Percentiles rank a stretch among this genome's conserved stretches.
phyloP scores from a whole-genome alignment of 2,113 vertebrate genomes.

The Sciurus niger region DNA sequence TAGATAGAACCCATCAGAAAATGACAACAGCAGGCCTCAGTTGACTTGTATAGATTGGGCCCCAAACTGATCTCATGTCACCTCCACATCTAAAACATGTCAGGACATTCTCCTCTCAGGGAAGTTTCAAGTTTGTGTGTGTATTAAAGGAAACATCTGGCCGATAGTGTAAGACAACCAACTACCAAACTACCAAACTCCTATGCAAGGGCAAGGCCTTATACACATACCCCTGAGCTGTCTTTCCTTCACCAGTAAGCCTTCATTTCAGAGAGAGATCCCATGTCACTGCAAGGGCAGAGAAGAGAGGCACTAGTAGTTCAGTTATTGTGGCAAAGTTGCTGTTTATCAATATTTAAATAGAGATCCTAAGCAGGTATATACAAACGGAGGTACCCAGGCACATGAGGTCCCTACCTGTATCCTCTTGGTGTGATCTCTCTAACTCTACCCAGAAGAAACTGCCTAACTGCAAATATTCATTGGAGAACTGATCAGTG shows the following conservation, averaged over 20 bases:
- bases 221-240: background rate
- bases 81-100: background rate
- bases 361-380: background rate
- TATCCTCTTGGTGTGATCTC: background rate
- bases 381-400: background rate
- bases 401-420: background rate
- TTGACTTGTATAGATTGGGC: background rate
- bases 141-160: background rate
- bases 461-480: background rate
- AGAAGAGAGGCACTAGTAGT: background rate
- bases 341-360: slow-evolving; percentile 22
- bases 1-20: background rate
- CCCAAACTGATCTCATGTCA: background rate
- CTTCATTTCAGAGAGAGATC: no score
- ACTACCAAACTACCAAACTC: background rate
- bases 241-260: fast-evolving
- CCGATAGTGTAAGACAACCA: background rate
- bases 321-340: background rate
- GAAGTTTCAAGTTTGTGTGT: background rate
- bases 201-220: background rate
- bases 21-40: background rate
- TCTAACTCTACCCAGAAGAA: background rate
- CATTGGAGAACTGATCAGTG: background rate
- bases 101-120: background rate
- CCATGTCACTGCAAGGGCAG: background rate